phyloP scores from a whole-genome alignment of 64 coral and sea anemone genomes.

The Actinia equina region DNA sequence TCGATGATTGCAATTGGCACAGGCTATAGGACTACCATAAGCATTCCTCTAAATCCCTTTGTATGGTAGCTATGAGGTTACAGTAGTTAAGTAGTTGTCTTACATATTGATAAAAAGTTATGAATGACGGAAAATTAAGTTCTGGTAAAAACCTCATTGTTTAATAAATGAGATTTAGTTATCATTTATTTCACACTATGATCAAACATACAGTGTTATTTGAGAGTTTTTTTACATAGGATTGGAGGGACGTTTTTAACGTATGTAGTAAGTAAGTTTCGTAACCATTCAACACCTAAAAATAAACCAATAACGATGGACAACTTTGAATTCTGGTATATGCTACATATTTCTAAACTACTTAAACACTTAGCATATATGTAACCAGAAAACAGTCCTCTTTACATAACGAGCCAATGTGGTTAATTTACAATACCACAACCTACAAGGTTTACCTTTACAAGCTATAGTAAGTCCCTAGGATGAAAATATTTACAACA shows the following conservation, averaged over 20 bases:
- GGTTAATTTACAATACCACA: not conserved
- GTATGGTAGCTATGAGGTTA: too few relatives aligned
- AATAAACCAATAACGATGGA: not conserved
- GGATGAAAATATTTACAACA: slow-evolving; percentile 13
- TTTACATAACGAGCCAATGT: not conserved
- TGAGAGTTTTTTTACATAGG: not conserved
- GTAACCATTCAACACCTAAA: not conserved
- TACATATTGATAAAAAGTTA: not conserved
- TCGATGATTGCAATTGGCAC: too few relatives aligned
- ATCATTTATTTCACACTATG: slow-evolving; percentile 23
- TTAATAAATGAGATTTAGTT: slow-evolving; percentile 8
- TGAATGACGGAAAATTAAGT: not conserved
- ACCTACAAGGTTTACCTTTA: slow-evolving; percentile 17
- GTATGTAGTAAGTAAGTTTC: slow-evolving; percentile 2
- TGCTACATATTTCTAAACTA: not conserved
- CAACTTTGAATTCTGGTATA: slow-evolving; percentile 1
- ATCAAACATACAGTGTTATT: slow-evolving; percentile 13
- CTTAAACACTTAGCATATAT: not conserved
- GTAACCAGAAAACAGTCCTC: not conserved
- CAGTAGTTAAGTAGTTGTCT: too few relatives aligned
- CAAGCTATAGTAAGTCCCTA: not conserved
- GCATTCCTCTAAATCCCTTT: too few relatives aligned
- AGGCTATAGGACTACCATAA: too few relatives aligned
- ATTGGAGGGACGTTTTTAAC: not conserved
- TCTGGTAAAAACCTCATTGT: not conserved